phyloP scores from a whole-genome alignment of 1,140 invertebrate genomes.

The Dendroctonus ponderosae region DNA sequence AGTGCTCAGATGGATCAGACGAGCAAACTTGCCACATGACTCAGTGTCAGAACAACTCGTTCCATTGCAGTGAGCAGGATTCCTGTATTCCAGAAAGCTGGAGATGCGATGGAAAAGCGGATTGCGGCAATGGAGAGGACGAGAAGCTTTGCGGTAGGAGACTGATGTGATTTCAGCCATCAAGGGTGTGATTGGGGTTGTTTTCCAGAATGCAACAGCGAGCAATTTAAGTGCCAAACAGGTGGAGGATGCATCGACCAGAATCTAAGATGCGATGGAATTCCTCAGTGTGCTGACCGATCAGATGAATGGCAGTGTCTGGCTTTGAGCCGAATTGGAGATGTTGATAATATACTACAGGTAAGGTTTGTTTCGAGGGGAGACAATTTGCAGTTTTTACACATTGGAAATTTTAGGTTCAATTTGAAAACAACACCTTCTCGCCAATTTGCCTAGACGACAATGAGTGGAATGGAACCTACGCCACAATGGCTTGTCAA shows the following conservation, averaged over 20 bases:
- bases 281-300: slow-evolving; percentile 61
- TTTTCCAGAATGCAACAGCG: slow-evolving; percentile 54
- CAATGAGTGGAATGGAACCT: slow-evolving; percentile 56
- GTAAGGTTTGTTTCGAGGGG: slow-evolving; percentile 4
- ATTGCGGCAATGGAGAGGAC: slow-evolving; percentile 66
- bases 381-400: neutral
- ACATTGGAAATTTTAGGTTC: slow-evolving; percentile 33
- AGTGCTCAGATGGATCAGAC: slow-evolving; percentile 65
- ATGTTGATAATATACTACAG: slow-evolving; percentile 36
- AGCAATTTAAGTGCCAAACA: slow-evolving; percentile 59
- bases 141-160: slow-evolving; percentile 59
- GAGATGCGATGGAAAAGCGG: slow-evolving; percentile 62
- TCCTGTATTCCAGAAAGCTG: slow-evolving; percentile 59
- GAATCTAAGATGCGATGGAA: slow-evolving; percentile 59
- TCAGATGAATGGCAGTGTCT: slow-evolving; percentile 67
- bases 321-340: slow-evolving; percentile 28
- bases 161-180: neutral
- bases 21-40: slow-evolving; percentile 60
- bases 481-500: slow-evolving; percentile 58
- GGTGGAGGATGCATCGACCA: slow-evolving; percentile 61
- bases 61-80: slow-evolving; percentile 57
- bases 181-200: neutral
- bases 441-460: slow-evolving; percentile 52
- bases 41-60: slow-evolving; percentile 57
- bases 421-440: slow-evolving; percentile 50